These are phyloP conservation scores for Parasteatoda lunata DNA, from an alignment of 2,888 invertebrate species.

Conservation along the genomic window DNA sequence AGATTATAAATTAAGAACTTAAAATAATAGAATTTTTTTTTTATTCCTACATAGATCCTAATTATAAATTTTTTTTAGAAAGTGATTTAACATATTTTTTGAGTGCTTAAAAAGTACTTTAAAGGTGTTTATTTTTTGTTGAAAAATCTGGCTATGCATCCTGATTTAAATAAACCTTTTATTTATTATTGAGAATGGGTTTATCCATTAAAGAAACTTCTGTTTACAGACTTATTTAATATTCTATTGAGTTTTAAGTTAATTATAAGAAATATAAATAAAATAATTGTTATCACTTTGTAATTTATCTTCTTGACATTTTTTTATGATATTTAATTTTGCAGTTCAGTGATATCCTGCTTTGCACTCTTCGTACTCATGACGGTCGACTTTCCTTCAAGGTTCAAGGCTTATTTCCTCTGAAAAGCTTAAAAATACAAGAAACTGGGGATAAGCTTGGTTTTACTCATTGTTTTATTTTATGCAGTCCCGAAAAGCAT, in stretches of 20 bases:
- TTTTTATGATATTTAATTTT: slow-evolving; percentile 61
- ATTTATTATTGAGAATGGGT: too few species aligned
- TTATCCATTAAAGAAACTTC: too few species aligned
- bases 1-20: too few species aligned
- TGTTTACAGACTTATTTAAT: background rate
- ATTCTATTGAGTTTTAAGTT: background rate
- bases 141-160: too few species aligned
- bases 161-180: too few species aligned
- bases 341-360: slow-evolving; percentile 92
- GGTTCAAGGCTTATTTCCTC: slow-evolving; percentile 89
- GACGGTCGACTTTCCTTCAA: slow-evolving; percentile 79
- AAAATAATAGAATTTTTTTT: too few species aligned
- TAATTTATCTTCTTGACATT: too few species aligned
- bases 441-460: slow-evolving; percentile 81
- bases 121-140: too few species aligned
- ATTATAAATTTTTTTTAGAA: too few species aligned
- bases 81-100: too few species aligned
- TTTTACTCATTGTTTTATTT: slow-evolving; percentile 85
- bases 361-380: slow-evolving; percentile 81
- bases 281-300: background rate
- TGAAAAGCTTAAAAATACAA: slow-evolving; percentile 85
- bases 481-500: slow-evolving; percentile 84
- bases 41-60: too few species aligned
- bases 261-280: background rate
- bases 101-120: too few species aligned